Percentiles rank a stretch among this genome's conserved stretches.
Evolutionary conservation across 64 coral and sea anemone species (phyloP).

Genomic region (Dendrophyllia cribrosa): DNA sequence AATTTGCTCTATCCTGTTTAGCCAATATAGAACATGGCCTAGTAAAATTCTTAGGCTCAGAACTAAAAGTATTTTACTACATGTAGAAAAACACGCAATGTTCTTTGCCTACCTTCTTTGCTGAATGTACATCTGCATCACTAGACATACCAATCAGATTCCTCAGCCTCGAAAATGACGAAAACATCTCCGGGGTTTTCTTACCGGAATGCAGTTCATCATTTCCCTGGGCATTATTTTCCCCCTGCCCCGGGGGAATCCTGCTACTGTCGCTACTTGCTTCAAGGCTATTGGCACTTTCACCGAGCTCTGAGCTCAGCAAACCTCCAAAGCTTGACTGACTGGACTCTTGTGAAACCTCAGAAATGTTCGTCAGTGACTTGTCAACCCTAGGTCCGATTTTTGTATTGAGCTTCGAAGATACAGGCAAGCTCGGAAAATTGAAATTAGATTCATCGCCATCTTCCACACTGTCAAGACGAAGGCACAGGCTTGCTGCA

Average conservation of each 20-base stretch:
- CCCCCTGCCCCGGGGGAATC: slow-evolving; percentile 78
- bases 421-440: slow-evolving; percentile 17
- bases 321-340: slow-evolving; percentile 68
- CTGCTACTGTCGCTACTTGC: slow-evolving; percentile 87
- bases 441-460: slow-evolving; percentile 46
- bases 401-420: not conserved
- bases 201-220: slow-evolving; percentile 32
- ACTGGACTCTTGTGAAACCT: slow-evolving; percentile 67
- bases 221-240: slow-evolving; percentile 2
- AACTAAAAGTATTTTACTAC: too few relatives aligned
- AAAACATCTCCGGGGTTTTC: slow-evolving; percentile 72
- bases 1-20: too few relatives aligned
- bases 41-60: too few relatives aligned
- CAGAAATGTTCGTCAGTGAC: slow-evolving; percentile 11
- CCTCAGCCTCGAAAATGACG: slow-evolving; percentile 72
- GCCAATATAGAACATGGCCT: too few relatives aligned
- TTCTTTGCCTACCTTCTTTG: not conserved
- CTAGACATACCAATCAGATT: slow-evolving; percentile 28
- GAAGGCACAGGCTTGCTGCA: slow-evolving; percentile 40
- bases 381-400: not conserved
- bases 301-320: slow-evolving; percentile 45
- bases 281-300: slow-evolving; percentile 56
- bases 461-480: slow-evolving; percentile 70
- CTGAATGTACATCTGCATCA: not conserved
- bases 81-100: too few relatives aligned